Base-by-base conservation (phyloP, 1,140 invertebrate genomes). In the Caenorhabditis inopinata region DNA sequence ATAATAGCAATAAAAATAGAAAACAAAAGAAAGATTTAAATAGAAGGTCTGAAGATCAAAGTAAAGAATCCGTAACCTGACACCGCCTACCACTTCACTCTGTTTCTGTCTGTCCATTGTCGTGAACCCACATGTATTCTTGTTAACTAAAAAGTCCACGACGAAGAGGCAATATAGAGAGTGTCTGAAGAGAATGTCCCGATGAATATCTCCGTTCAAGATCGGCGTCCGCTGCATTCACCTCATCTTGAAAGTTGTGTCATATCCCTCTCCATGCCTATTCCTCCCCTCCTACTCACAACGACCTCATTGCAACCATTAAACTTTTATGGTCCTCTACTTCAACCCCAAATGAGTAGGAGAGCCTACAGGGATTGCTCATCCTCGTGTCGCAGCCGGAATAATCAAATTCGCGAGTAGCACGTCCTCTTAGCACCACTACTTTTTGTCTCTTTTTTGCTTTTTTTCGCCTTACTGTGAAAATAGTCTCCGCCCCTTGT, bases 291-390 rank as follows among this genome's bases (percentile, higher is more conserved):
- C 32, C 32, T 68, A 68, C 51, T 58, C 23, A 21, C 23, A 9
- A 32, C 27, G 58, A n/a, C 58, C 58, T 68, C 58, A 68, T 68
- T 68, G n/a, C 58, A 38, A 38, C 58, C 32, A 68, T 68, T 68
- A 68, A 68, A 68, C 58, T 68, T 68, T 68, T 68, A 68, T 68
- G 58, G 58, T 68, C 58, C 58, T 68, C 58, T 53, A 68, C 32
- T 68, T 68, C 58, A 68, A 29, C 38, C 38, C 32, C 58, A 68
- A 68, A 68, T 68, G 29, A 68, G 49, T 53, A 6, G 16, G 38
- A 14, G 38, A 23, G 21, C 16, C n/a, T 68, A 68, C 58, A 29
- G 58, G 32, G 58, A 68, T 68, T 68, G 58, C n/a, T 38, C 58
- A 21, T 38, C n/a, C n/a, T 38, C 58, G n/a, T 38, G 7, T n/a